A percentile compares a stretch with the other conserved stretches of the same genome.
Conservation (phyloP, 2,113 vertebrate species). For the Prunella himalayana region DNA sequence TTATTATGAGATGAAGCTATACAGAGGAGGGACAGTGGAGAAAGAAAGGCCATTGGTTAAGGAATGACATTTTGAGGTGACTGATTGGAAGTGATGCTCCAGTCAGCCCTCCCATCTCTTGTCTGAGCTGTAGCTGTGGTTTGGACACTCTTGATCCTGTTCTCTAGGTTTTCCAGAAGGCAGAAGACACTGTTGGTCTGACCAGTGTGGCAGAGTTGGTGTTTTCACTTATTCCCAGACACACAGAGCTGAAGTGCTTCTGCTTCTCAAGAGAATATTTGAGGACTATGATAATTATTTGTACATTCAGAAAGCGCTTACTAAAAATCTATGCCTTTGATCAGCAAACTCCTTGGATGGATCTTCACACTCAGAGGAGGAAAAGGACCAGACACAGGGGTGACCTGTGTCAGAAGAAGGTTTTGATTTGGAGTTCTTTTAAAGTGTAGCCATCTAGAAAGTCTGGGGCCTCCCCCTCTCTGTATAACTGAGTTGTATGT, state of each 20-base stretch:
- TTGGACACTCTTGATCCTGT: background rate
- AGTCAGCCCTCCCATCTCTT: background rate
- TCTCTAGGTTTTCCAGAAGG: background rate
- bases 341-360: background rate
- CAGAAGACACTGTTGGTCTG: background rate
- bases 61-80: background rate
- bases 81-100: background rate
- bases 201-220: background rate
- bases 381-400: background rate
- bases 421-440: background rate
- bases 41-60: background rate
- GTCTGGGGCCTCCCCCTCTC: background rate
- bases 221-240: background rate
- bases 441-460: background rate
- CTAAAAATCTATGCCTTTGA: background rate
- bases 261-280: background rate
- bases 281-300: background rate
- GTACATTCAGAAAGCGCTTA: background rate
- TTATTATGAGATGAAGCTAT: background rate
- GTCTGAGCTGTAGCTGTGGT: background rate
- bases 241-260: background rate
- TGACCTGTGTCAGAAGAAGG: accelerated
- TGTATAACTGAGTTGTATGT: background rate
- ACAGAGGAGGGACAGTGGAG: background rate
- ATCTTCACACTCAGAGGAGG: background rate